Base-by-base conservation (phyloP, 2,113 vertebrate genomes). In the Phalacrocorax pelagicus region DNA sequence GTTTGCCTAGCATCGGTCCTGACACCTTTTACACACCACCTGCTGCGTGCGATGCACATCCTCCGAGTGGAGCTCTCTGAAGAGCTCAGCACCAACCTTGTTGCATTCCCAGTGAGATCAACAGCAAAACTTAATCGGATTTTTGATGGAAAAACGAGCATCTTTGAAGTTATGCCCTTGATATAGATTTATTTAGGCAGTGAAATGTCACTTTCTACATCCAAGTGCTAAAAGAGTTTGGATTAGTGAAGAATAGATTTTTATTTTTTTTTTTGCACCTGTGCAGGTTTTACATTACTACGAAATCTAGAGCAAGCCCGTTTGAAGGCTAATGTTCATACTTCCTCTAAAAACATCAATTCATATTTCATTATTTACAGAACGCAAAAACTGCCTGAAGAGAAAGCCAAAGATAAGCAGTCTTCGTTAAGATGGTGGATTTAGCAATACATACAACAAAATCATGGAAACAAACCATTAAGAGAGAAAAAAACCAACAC, bases 111-210 rank as follows among this genome's bases (percentile, higher is more conserved):
- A 96, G 46, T 15, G 15, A 51, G 80, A 91, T 51, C 91, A 90
- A 86, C 88, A 44, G 66, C 7, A 15, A 51, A 87, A 77, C n/a
- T 86, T 94, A 15, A 90, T 88, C 77, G 67, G 74, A 94, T 55
- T 96, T 94, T 73, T 77, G 95, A 91, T 89, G 84, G 79, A 46
- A 94, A 92, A 92, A 86, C 36, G 88, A 94, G 70, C 92, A 90
- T 65, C 73, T 84, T n/a, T 49, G 65, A 85, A 94, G 70, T 66
- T 58, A 61, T 29, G 74, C 40, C 92, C 91, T 94, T 87, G 84
- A 86, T 85, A 65, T 1, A 88, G 46, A 90, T 90, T 91, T 90
- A 77, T 83, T 92, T 55, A 86, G 81, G 95, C 86, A 94, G 81
- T 0, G 0, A 87, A 95, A 95, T 42, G 70, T 69, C 89, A 77